Conservation (phyloP, 2,797 vertebrate species). For the Myoxocephalus aenaeus region DNA sequence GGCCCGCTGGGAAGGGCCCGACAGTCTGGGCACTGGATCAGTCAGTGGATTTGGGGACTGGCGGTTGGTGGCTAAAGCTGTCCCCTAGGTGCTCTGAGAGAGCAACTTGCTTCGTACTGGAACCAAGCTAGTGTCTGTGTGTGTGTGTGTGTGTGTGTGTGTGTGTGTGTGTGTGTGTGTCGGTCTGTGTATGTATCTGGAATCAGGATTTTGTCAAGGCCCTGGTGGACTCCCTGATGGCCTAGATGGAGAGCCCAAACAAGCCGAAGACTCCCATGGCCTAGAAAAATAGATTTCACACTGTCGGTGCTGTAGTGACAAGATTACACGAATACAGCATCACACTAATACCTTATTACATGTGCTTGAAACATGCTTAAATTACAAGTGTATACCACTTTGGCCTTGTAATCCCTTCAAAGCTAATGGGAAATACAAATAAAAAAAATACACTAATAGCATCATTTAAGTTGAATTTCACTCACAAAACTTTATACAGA, state of each 20-base stretch:
- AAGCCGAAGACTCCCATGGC: constrained; percentile 61
- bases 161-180: constrained; percentile 36
- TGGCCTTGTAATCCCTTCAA: neutral
- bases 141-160: no score
- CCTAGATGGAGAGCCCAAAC: constrained; percentile 69
- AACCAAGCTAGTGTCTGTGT: constrained; percentile 50
- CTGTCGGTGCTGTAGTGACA: constrained; percentile 26
- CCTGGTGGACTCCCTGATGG: constrained; percentile 68
- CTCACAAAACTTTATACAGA: neutral
- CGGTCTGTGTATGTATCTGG: constrained; percentile 43
- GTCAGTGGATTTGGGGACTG: constrained; percentile 78
- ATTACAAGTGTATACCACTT: neutral
- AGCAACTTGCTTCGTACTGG: constrained; percentile 67
- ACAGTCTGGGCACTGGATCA: constrained; percentile 85
- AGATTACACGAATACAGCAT: constrained; percentile 13
- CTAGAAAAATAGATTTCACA: constrained; percentile 66
- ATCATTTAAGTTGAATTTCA: neutral
- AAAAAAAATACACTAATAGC: neutral
- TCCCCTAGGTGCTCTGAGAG: constrained; percentile 74
- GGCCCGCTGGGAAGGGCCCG: constrained; percentile 59
- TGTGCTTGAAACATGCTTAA: neutral
- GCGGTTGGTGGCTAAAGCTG: constrained; percentile 72
- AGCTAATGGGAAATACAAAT: neutral
- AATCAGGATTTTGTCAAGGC: constrained; percentile 65
- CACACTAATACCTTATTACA: neutral